Conservation (phyloP, 1,140 invertebrate species). For the Cepaea nemoralis region DNA sequence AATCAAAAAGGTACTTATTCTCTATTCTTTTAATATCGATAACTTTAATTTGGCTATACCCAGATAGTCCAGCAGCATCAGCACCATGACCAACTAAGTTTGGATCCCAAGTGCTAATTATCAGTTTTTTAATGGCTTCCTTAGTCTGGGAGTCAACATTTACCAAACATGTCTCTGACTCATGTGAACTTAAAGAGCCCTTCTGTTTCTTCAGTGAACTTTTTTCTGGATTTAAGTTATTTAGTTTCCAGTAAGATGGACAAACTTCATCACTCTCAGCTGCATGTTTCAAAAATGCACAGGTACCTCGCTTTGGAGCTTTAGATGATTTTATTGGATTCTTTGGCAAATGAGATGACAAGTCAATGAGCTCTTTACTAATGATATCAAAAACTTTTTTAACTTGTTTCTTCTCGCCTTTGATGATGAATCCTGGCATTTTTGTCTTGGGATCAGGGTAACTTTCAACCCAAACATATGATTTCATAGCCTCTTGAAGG, state of each 20-base stretch:
- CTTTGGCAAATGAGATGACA: neutral
- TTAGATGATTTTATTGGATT: neutral
- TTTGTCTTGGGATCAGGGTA: slow-evolving; percentile 11
- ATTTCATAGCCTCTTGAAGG: slow-evolving; percentile 16
- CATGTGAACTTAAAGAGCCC: neutral
- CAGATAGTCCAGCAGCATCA: slow-evolving; percentile 15
- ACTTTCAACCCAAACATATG: neutral
- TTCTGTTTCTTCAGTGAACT: neutral
- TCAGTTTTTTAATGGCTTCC: slow-evolving; percentile 9
- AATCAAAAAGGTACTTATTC: neutral
- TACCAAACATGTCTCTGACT: neutral
- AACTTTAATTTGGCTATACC: neutral
- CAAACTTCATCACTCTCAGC: slow-evolving; percentile 18
- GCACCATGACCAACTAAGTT: neutral
- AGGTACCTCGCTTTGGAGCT: slow-evolving; percentile 17
- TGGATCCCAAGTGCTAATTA: neutral
- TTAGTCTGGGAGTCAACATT: slow-evolving; percentile 2
- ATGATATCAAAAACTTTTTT: neutral
- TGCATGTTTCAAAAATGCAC: slow-evolving; percentile 17
- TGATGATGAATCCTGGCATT: neutral
- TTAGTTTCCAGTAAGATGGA: slow-evolving; percentile 21
- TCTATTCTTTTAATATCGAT: slow-evolving; percentile 11
- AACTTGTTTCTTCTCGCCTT: neutral
- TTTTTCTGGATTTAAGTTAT: neutral
- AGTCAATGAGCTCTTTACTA: neutral